Conservation (phyloP, 1,140 invertebrate species). For the Neodiprion virginianus region DNA sequence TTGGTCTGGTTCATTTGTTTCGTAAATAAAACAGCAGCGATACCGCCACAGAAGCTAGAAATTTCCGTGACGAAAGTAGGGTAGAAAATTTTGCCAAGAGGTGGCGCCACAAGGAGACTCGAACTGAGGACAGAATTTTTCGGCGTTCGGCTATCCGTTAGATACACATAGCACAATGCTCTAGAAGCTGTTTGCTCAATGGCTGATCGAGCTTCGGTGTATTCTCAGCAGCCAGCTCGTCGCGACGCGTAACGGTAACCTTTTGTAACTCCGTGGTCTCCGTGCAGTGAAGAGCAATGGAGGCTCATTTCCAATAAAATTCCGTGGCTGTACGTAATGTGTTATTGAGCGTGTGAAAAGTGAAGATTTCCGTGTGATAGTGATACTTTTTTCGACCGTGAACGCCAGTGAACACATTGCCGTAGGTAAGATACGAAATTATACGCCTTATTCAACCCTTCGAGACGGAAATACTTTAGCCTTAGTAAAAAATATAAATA, state of each 20-base stretch:
- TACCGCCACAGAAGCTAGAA: too few relatives aligned
- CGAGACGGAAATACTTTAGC: background rate
- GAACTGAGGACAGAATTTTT: background rate
- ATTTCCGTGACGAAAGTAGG: too few relatives aligned
- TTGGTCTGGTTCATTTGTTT: too few relatives aligned
- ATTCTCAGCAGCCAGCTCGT: background rate
- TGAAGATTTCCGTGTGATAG: constrained; percentile 49
- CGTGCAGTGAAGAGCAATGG: constrained; percentile 46
- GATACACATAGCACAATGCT: background rate
- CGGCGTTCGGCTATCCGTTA: background rate
- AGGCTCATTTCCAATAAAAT: constrained; percentile 54
- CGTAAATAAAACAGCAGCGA: too few relatives aligned
- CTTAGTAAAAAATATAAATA: constrained; percentile 33
- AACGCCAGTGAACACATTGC: constrained; percentile 43
- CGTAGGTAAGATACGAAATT: constrained; percentile 37
- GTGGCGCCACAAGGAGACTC: too few relatives aligned
- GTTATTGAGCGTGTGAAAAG: constrained; percentile 49
- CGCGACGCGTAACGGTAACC: constrained; percentile 32
- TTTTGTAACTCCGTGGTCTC: constrained; percentile 45
- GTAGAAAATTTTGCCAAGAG: too few relatives aligned
- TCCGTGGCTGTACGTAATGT: constrained; percentile 46
- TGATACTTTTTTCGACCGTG: constrained; percentile 42
- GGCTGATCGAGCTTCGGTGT: background rate
- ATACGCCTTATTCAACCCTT: background rate
- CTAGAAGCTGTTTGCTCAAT: background rate